These are phyloP conservation scores for Tuta absoluta DNA, from an alignment of 2,888 invertebrate genomes.

Conservation along the genomic window DNA sequence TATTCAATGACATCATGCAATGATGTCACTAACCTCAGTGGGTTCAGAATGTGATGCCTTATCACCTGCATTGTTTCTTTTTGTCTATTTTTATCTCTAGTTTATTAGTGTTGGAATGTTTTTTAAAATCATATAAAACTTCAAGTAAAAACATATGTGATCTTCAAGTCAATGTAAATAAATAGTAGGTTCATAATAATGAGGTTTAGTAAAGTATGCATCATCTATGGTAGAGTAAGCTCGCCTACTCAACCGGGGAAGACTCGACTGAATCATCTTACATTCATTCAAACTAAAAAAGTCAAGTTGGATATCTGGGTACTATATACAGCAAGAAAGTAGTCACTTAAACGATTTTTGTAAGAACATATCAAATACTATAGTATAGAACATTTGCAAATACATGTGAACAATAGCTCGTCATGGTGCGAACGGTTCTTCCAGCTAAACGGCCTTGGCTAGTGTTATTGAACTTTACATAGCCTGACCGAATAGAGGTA, in stretches of 20 bases:
- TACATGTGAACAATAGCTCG: constrained; percentile 42
- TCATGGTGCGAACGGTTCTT: constrained; percentile 62
- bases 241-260: constrained; percentile 14
- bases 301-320: neutral
- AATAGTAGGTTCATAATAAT: neutral
- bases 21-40: constrained; percentile 6
- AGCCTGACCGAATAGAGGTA: neutral
- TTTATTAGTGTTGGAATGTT: neutral
- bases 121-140: neutral
- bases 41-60: neutral
- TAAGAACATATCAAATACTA: neutral
- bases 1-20: neutral
- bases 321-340: neutral
- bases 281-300: neutral
- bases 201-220: neutral
- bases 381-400: neutral
- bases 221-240: constrained; percentile 20
- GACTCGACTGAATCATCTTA: neutral
- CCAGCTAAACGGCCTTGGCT: constrained; percentile 62
- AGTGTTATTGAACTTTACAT: constrained; percentile 64
- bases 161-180: neutral
- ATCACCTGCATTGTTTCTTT: neutral
- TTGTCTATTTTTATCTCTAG: neutral
- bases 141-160: neutral
- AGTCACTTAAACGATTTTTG: neutral